Evolutionary conservation across 2,113 vertebrate genomes (phyloP).

Genomic region (Ceratotherium simum): DNA sequence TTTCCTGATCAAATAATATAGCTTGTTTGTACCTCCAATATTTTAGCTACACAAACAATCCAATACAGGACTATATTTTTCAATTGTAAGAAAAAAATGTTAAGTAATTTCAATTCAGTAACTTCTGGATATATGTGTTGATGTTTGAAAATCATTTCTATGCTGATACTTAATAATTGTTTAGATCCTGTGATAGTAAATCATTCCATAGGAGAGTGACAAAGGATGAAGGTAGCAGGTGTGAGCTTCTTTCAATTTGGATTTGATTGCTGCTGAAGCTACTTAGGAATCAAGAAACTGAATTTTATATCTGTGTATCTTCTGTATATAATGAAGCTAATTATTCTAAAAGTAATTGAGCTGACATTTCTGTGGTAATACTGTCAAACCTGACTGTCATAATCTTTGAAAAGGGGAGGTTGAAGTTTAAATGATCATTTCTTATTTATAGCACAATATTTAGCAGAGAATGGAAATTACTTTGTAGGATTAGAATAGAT

Average conservation of each 20-base stretch:
- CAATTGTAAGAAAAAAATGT: not conserved
- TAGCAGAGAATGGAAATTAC: slow-evolving; percentile 3
- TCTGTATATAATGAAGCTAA: slow-evolving; percentile 72
- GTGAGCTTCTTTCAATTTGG: slow-evolving; percentile 71
- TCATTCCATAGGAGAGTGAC: slow-evolving; percentile 47
- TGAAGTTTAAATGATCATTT: slow-evolving; percentile 74
- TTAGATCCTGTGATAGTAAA: slow-evolving; percentile 26
- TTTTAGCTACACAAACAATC: not conserved
- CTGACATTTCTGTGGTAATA: slow-evolving; percentile 69
- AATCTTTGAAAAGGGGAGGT: slow-evolving; percentile 69
- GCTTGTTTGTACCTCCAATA: not conserved
- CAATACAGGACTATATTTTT: not conserved
- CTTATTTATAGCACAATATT: slow-evolving; percentile 71
- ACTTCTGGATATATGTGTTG: not conserved
- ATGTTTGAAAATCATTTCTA: slow-evolving; percentile 4
- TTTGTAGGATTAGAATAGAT: slow-evolving; percentile 65
- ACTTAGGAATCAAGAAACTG: slow-evolving; percentile 69
- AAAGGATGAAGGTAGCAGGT: slow-evolving; percentile 71
- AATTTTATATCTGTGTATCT: slow-evolving; percentile 64
- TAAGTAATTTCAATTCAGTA: not conserved
- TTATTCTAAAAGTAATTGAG: slow-evolving; percentile 76
- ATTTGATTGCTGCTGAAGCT: slow-evolving; percentile 73
- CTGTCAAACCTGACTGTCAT: slow-evolving; percentile 66
- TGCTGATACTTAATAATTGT: not conserved
- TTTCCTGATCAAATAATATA: not conserved